Evolutionary conservation across 1,140 invertebrate genomes (phyloP).

Genomic region (Trichomalopsis sarcophagae): DNA sequence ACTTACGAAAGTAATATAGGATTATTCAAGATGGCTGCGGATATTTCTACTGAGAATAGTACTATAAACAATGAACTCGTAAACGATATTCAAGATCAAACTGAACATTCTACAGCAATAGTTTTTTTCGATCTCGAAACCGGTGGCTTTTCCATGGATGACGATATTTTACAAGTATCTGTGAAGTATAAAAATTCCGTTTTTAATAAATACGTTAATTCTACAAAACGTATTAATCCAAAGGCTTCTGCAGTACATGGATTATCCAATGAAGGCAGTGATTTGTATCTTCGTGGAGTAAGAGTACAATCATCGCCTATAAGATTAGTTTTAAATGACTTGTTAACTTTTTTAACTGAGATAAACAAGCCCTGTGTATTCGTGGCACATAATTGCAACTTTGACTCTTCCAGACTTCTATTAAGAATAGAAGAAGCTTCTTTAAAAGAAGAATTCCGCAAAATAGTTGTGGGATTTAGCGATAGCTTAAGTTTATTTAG

Average conservation of each 20-base stretch:
- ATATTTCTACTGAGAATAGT: background rate
- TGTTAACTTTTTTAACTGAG: background rate
- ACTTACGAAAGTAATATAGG: constrained; percentile 45
- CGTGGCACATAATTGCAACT: constrained; percentile 21
- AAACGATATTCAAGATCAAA: constrained; percentile 4
- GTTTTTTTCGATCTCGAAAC: constrained; percentile 51
- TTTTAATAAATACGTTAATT: constrained; percentile 47
- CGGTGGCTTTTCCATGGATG: constrained; percentile 14
- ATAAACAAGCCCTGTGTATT: background rate
- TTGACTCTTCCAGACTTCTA: constrained; percentile 13
- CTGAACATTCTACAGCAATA: background rate
- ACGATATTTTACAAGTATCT: constrained; percentile 47
- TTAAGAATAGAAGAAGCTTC: constrained; percentile 23
- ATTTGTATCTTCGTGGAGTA: constrained; percentile 27
- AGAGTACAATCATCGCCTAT: background rate
- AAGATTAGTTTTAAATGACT: constrained; percentile 5
- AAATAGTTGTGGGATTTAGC: constrained; percentile 22
- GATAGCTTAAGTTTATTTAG: constrained; percentile 15
- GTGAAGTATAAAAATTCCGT: background rate
- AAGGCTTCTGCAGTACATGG: constrained; percentile 39
- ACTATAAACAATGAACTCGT: background rate
- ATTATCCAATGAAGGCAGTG: constrained; percentile 22
- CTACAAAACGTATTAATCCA: constrained; percentile 12
- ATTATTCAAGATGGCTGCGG: constrained; percentile 19
- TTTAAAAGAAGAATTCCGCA: constrained; percentile 3